Evolutionary conservation across 2,797 vertebrate species (phyloP), one percentile per base, ranked within the genome.

Genomic region (Myoxocephalus aenaeus): DNA sequence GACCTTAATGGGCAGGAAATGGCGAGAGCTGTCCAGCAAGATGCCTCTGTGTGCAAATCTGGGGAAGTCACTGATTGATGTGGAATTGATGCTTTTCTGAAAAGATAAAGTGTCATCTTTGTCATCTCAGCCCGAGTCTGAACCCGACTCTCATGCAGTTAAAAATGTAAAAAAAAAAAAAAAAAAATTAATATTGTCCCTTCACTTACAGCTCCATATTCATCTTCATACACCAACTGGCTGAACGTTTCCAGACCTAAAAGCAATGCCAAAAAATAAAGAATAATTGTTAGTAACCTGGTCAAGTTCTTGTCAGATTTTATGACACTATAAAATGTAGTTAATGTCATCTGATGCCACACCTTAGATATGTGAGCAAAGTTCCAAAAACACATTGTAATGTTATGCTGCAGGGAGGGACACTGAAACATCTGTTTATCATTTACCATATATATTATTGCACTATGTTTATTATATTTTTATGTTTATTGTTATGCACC

Each of bases 241-340:
- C 97, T 99, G 90, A 99, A 99, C 0, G 98, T 99, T 95, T 99
- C 98, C 89, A 99, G 93, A 88, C 97, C 97, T 99, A 48, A 65
- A 78, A 71, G n/a, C n/a, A n/a, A n/a, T n/a, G n/a, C n/a, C n/a
- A 67, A 25, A 42, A 40, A 13, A 80, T 7, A 32, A 32, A 8
- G 1, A 46, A 42, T 20, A 14, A 46, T 22, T 2, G 2, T 15
- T 29, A 1, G 1, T 27, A 2, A 54, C 42, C 12, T 14, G 13
- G 46, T 9, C 2, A 27, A 20, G n/a, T 59, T 13, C 10, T 14
- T 7, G 5, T 0, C 3, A 7, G 4, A 10, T 18, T 48, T 42
- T 7, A 67, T 32, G 36, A 48, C 5, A 20, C 20, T 5, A 42
- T 57, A 34, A 22, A 54, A 13, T 32, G 1, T 38, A 22, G 40